Conservation (phyloP, 1,140 invertebrate genomes). For the Paraescarpia echinospica region DNA sequence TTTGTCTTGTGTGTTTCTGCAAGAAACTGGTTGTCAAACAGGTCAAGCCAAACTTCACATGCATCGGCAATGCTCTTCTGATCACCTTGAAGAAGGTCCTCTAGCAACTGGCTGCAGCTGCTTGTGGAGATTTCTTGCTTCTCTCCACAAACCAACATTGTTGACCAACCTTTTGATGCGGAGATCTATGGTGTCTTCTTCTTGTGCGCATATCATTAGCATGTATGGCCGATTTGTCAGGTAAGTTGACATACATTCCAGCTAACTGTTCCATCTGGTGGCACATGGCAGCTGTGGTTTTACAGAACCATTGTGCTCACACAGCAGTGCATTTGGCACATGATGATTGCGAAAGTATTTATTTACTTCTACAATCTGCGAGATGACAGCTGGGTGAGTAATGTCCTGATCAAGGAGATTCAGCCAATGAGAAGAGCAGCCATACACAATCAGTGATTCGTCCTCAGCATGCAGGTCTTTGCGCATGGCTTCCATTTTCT, state of each 20-base stretch:
- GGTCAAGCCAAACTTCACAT: not conserved
- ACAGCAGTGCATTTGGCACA: not conserved
- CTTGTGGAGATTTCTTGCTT: not conserved
- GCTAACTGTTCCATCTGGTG: conserved; percentile 15
- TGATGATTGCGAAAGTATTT: not conserved
- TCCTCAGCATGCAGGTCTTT: not conserved
- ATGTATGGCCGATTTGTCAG: not conserved
- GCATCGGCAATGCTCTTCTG: conserved; percentile 10
- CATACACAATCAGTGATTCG: not conserved
- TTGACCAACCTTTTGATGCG: not conserved
- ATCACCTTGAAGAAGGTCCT: not conserved
- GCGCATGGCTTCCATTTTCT: not conserved
- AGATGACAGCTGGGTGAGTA: not conserved
- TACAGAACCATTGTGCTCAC: not conserved
- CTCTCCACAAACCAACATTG: not conserved
- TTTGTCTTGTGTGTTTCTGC: too few species aligned
- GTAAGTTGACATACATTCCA: not conserved
- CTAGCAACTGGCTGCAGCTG: not conserved
- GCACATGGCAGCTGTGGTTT: conserved; percentile 8
- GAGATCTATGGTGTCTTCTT: not conserved
- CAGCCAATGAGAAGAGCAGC: not conserved
- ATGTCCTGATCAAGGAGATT: not conserved
- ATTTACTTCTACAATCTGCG: not conserved
- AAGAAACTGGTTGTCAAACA: too few species aligned
- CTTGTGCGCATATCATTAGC: not conserved